Percentiles rank a stretch among this genome's conserved stretches.
These are phyloP conservation scores for Ariopsis seemanni DNA, from an alignment of 2,113 vertebrate species.

Conservation along the genomic window DNA sequence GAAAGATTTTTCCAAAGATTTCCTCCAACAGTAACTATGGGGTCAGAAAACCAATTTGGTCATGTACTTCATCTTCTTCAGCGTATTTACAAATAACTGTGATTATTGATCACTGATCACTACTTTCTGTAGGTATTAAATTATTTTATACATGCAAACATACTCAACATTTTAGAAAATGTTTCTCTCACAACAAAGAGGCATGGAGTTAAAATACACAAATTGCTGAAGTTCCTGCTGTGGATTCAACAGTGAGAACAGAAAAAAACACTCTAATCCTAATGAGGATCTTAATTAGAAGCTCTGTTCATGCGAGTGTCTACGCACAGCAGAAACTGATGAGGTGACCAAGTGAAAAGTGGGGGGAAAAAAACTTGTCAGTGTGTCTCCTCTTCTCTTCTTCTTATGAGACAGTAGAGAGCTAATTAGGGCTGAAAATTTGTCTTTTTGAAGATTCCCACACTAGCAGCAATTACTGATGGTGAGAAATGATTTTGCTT, in stretches of 20 bases:
- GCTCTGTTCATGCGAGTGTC: conserved; percentile 32
- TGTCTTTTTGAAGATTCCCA: conserved; percentile 37
- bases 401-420: neutral
- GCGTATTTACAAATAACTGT: neutral
- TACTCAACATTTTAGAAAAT: neutral
- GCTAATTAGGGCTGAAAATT: conserved; percentile 34
- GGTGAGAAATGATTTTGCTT: conserved; percentile 31
- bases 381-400: conserved; percentile 4
- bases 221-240: conserved; percentile 9
- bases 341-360: conserved; percentile 25
- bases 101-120: neutral
- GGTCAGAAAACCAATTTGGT: neutral
- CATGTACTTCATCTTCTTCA: neutral
- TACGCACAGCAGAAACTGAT: conserved; percentile 41
- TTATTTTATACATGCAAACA: neutral
- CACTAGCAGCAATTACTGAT: conserved; percentile 11
- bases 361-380: neutral
- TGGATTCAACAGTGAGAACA: conserved; percentile 13
- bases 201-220: neutral
- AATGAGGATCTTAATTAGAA: conserved; percentile 49
- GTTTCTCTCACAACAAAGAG: neutral
- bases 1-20: no score
- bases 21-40: no score
- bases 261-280: conserved; percentile 29
- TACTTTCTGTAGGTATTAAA: neutral